These are phyloP conservation scores for Acrocephalus kingi DNA, from an alignment of 2,113 vertebrate genomes.

Conservation along the genomic window DNA sequence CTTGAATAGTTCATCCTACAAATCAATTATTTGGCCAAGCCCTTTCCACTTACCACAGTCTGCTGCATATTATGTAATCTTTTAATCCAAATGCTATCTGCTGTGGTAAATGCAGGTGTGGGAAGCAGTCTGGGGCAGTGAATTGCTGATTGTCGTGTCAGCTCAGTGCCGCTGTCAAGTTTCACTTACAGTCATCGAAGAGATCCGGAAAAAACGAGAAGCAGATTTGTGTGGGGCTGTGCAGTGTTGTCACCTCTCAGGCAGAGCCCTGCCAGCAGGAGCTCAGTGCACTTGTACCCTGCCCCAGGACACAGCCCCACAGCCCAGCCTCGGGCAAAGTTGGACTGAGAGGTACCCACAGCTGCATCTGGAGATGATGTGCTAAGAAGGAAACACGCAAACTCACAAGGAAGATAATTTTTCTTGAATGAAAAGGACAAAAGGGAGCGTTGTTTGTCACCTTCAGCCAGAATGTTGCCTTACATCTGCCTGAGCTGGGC, in stretches of 20 bases:
- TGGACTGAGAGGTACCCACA: background rate
- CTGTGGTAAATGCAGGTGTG: background rate
- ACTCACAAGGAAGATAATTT: background rate
- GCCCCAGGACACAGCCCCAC: background rate
- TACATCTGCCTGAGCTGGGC: background rate
- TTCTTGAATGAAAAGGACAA: background rate
- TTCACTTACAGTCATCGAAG: background rate
- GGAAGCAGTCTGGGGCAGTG: background rate
- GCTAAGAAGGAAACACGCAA: background rate
- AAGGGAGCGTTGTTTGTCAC: background rate
- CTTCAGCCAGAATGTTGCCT: background rate
- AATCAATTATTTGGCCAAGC: background rate
- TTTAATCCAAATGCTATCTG: background rate
- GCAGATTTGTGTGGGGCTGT: background rate
- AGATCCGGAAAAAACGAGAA: background rate
- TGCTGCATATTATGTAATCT: background rate
- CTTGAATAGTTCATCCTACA: background rate
- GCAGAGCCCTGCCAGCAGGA: background rate
- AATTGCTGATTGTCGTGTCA: background rate
- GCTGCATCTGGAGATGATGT: background rate
- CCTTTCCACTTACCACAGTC: background rate
- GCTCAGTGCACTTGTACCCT: accelerated
- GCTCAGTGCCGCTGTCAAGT: background rate
- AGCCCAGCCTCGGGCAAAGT: background rate
- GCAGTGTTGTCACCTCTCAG: background rate